Percentiles rank a stretch among this genome's conserved stretches.
These are phyloP conservation scores for Anthopleura sola DNA, from an alignment of 64 coral and sea anemone species.

Conservation along the genomic window DNA sequence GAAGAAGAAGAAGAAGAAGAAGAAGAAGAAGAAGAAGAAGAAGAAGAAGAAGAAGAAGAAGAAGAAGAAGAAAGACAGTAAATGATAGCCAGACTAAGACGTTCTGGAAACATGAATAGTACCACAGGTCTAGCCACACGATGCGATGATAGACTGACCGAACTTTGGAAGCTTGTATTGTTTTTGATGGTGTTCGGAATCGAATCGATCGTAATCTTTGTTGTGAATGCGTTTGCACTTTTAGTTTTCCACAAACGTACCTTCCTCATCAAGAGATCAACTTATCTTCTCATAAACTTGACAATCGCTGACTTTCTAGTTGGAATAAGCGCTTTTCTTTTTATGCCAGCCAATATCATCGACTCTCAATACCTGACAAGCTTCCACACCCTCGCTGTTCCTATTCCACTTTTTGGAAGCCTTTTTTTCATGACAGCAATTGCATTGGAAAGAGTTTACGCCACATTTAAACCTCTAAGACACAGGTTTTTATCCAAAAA, in stretches of 20 bases:
- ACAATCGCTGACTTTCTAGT: not conserved
- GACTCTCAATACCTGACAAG: not conserved
- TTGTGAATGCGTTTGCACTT: not conserved
- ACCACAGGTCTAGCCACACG: not conserved
- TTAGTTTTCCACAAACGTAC: not conserved
- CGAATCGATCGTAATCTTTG: not conserved
- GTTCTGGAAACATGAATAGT: not conserved
- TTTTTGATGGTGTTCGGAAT: not conserved
- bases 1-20: no score
- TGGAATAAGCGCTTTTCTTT: not conserved
- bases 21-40: no score
- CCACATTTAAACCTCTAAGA: not conserved
- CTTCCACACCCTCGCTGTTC: not conserved
- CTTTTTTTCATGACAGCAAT: not conserved
- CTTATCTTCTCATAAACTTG: not conserved
- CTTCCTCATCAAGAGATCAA: not conserved
- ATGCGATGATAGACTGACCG: not conserved
- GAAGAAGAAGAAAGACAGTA: not conserved
- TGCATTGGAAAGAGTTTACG: not conserved
- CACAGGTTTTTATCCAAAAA: not conserved
- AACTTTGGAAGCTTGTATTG: not conserved
- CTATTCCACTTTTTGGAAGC: not conserved
- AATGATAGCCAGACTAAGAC: no score
- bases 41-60: no score
- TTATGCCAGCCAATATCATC: not conserved